Conservation (phyloP, 2,113 vertebrate genomes). For the Cepphus grylle region DNA sequence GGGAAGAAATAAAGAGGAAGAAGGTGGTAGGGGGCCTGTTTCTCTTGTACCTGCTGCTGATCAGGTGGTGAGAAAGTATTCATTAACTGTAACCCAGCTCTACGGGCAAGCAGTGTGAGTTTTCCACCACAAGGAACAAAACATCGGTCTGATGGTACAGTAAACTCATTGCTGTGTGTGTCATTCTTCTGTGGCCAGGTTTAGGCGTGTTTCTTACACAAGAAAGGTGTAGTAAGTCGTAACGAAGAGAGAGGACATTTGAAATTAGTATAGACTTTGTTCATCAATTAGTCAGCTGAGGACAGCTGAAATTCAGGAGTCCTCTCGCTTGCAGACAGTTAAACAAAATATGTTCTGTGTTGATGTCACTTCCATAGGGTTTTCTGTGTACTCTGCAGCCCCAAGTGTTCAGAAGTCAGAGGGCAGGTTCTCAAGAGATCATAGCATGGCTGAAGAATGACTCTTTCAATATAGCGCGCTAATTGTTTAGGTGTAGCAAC, state of each 20-base stretch:
- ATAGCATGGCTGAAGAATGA: background rate
- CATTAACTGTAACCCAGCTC: background rate
- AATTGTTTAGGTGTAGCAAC: background rate
- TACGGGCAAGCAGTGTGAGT: fast-evolving
- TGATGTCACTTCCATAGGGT: background rate
- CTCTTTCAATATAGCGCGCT: background rate
- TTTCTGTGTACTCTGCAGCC: background rate
- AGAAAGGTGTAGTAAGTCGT: background rate
- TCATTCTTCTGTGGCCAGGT: background rate
- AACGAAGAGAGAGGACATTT: background rate
- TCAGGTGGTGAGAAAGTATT: background rate
- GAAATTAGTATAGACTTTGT: background rate
- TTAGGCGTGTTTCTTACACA: background rate
- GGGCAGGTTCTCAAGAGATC: background rate
- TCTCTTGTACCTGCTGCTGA: background rate
- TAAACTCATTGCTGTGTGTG: background rate
- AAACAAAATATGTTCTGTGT: background rate
- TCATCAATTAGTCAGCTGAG: background rate
- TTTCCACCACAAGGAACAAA: background rate
- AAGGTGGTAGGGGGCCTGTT: background rate
- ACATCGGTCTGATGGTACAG: background rate
- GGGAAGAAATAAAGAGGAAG: background rate
- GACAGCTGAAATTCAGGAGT: background rate
- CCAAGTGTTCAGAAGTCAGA: background rate
- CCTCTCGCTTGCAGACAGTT: background rate